Evolutionary conservation across 2,888 invertebrate species (phyloP), one percentile per base, ranked within the genome.

Genomic region (Parelbella ahira): DNA sequence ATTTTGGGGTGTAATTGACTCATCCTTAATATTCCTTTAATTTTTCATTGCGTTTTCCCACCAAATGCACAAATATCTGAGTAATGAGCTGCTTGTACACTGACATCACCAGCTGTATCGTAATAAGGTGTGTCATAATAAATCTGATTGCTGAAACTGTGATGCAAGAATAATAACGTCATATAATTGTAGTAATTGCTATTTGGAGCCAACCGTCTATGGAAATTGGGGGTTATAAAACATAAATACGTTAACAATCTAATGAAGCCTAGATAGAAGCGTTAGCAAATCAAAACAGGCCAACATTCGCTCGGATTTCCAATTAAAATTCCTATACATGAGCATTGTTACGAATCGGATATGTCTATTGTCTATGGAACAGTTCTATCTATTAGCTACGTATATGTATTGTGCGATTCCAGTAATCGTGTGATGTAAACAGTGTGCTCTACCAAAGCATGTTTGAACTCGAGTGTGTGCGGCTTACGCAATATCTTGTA

Each of bases 271-370:
- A 51, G 50, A 52, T 68, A 74, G 72, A 68, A 67, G 65, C 59
- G 58, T 52, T 59, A 63, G 56, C 65, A 64, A 71, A 70, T 68
- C 69, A 68, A 56, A 72, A 70, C 70, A 65, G 56, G 55, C 58
- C 54, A 59, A 60, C 64, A 70, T 63, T 71, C 58, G 54, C 75
- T 84, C 79, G 69, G 73, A 80, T 84, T 81, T 74, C 84, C 73
- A 80, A 81, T 86, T 83, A 83, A 80, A 76, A 81, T 81, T 74
- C 79, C 80, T 76, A 68, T 74, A 70, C 67, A 66, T 72, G 71
- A 72, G 77, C 74, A 71, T 68, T 68, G 74, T 68, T 68, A 68
- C 63, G 79, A 82, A 79, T 82, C 81, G 69, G 68, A 84, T 82
- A 69, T 68, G 77, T 71, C 82, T 77, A 86, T 86, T 86, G 83